Evolutionary conservation across 1,140 invertebrate genomes (phyloP), one percentile per base, ranked within the genome.

Genomic region (Drosophila miranda): DNA sequence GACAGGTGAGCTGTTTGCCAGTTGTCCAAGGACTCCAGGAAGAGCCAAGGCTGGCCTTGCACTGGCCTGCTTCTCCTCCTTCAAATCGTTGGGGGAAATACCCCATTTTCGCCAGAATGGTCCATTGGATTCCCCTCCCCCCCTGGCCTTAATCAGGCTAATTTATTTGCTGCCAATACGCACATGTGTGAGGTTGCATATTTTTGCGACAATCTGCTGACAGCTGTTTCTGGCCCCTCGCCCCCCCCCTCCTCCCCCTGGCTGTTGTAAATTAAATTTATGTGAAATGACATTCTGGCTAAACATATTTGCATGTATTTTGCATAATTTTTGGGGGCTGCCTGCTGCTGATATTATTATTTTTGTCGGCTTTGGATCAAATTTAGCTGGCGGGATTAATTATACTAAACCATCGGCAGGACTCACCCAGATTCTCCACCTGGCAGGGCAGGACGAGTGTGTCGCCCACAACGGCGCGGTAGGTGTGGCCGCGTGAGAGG

Each of bases 351-450:
- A 68, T 74, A 56, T 44, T 43, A 50, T 28, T 46, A 60, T 34
- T 49, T 34, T 69, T 76, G 11, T 13, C n/a, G 2, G 43, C 34
- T 8, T 3, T 13, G 41, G 60, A 71, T 69, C 78, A 52, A 71
- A 81, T 81, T 80, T 82, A 62, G 23, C 23, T 43, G 58, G 23
- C 13, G 61, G 52, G 52, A 84, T 84, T 84, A 83, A 83, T 83
- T 83, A 83, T 82, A 55, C 63, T n/a, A 19, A 14, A 26, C 55
- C 55, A 55, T 53, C 44, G 21, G 48, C 44, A 26, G 45, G 51
- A 73, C 93, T 95, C 90, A 95, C 95, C 95, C 68, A 95, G 91
- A 91, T 95, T 95, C 70, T 95, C 94, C 13, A 95, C 95, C 92
- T 95, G 94, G 78, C 95, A 96, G 9, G 95, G 95, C 66, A 96